Percentiles rank a stretch among this genome's conserved stretches.
Evolutionary conservation across 1,140 invertebrate genomes (phyloP).

Genomic region (Drosophila bocki): DNA sequence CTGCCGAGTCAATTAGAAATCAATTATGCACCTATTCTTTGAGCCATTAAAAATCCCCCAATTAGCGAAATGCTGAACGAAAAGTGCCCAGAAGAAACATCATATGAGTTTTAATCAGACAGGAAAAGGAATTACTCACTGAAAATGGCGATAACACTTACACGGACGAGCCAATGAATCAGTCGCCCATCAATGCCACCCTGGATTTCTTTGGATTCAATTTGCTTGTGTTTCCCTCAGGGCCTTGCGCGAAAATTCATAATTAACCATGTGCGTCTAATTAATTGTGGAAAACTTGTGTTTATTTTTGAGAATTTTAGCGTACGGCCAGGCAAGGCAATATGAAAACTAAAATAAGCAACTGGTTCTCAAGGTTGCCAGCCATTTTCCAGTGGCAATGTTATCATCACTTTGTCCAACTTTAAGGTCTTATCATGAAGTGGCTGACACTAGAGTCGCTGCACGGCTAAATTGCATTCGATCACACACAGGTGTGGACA

Average conservation of each 20-base stretch:
- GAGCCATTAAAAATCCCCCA: background rate
- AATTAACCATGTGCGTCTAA: conserved; percentile 23
- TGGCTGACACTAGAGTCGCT: conserved; percentile 7
- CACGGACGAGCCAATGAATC: conserved; percentile 1
- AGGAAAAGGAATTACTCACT: conserved; percentile 31
- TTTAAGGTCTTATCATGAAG: conserved; percentile 19
- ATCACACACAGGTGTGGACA: conserved; percentile 4
- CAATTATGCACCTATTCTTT: conserved; percentile 12
- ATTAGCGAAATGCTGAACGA: background rate
- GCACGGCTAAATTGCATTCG: conserved; percentile 20
- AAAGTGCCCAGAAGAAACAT: background rate
- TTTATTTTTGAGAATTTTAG: conserved; percentile 28
- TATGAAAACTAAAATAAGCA: conserved; percentile 35
- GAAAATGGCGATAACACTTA: conserved; percentile 23
- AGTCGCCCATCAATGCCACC: conserved; percentile 5
- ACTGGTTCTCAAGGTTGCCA: conserved; percentile 17
- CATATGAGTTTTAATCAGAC: conserved; percentile 29
- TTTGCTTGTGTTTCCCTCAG: background rate
- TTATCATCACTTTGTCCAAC: conserved; percentile 5
- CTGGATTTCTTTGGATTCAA: conserved; percentile 8
- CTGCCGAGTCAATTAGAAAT: conserved; percentile 33
- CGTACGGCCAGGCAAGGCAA: conserved; percentile 1
- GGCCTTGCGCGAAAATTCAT: conserved; percentile 3
- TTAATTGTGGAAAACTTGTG: conserved; percentile 34
- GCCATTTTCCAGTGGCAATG: conserved; percentile 17